Percentiles rank a stretch among this genome's conserved stretches.
Conservation (phyloP, 2,888 invertebrate genomes). For the Heterodera filipjevi region DNA sequence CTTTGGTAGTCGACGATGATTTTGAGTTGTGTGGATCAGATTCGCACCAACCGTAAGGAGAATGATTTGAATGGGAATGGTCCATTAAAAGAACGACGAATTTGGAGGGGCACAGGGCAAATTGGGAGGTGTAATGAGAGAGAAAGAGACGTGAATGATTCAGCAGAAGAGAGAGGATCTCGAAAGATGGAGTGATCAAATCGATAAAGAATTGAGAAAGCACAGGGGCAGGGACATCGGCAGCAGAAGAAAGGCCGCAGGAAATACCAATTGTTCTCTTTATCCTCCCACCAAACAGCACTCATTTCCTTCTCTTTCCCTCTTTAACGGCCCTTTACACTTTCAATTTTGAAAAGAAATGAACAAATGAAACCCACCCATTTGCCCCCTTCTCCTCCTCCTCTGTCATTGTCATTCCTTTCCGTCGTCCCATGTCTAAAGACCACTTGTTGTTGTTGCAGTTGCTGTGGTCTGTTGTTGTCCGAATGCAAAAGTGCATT, state of each 20-base stretch:
- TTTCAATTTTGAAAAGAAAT: not conserved
- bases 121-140: constrained; percentile 4
- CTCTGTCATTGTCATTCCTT: not conserved
- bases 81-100: not conserved
- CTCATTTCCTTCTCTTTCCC: not conserved
- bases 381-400: not conserved
- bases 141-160: not conserved
- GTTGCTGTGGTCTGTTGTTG: not conserved
- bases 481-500: not conserved
- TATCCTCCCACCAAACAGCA: not conserved
- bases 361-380: not conserved
- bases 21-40: not conserved
- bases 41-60: not conserved
- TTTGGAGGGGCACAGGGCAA: not conserved
- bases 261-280: constrained; percentile 10
- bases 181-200: constrained; percentile 8
- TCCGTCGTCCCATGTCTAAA: not conserved
- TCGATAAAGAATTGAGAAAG: constrained; percentile 6
- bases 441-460: not conserved
- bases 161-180: not conserved
- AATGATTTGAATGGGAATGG: not conserved
- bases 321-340: not conserved
- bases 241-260: not conserved
- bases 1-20: not conserved
- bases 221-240: not conserved